Conservation (phyloP, 2,113 vertebrate species). For the Sigmodon hispidus region DNA sequence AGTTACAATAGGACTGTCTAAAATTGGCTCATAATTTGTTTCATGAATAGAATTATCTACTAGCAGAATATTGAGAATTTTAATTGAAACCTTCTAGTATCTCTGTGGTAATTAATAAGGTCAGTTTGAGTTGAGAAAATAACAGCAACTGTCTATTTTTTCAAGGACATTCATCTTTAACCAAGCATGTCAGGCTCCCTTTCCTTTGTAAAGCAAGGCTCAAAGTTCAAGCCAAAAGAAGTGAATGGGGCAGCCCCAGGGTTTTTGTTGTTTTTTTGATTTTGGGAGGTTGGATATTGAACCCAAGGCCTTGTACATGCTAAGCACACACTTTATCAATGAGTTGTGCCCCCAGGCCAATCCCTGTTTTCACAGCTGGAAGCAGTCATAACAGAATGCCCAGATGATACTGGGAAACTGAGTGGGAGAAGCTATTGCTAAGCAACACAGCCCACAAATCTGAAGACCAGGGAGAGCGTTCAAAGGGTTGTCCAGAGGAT, state of each 20-base stretch:
- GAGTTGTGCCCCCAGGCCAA: background rate
- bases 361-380: background rate
- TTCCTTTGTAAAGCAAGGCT: slow-evolving; percentile 21
- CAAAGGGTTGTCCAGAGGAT: background rate
- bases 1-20: background rate
- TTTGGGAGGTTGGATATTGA: background rate
- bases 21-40: slow-evolving; percentile 11
- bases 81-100: background rate
- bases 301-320: background rate
- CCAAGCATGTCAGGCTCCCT: background rate
- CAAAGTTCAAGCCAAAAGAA: slow-evolving; percentile 37
- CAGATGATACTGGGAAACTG: background rate
- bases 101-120: slow-evolving; percentile 25
- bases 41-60: slow-evolving; percentile 4
- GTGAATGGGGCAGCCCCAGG: background rate
- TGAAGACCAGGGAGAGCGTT: background rate
- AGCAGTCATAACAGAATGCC: background rate
- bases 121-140: slow-evolving; percentile 42
- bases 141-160: background rate
- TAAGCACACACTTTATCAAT: background rate
- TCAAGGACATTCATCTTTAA: slow-evolving; percentile 39
- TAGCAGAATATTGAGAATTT: background rate
- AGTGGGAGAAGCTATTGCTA: background rate
- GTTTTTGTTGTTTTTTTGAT: background rate
- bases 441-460: background rate